Base-by-base conservation (phyloP, 1,140 invertebrate species). In the Drosophila kohkoa region DNA sequence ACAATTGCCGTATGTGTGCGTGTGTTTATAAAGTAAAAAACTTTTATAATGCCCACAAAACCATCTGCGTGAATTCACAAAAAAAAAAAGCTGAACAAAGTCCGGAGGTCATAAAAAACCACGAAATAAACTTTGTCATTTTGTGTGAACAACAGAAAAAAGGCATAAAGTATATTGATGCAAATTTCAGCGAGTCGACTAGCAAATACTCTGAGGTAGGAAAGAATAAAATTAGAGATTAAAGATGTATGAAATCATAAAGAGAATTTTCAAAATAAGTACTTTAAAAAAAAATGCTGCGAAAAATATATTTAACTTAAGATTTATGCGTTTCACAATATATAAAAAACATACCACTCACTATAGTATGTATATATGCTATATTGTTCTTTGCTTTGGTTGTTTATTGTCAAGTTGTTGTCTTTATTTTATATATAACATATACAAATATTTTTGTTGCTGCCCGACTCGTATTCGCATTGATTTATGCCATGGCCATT, bases 81-180 rank as follows among this genome's bases (percentile, higher is more conserved):
- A 20, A 4, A 52, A 52, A 30, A 41, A 20, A 2, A 55, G 8
- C 20, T 25, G 54, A 46, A 30, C 45, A 45, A 80, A 80, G 35
- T 30, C 60, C 48, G 64, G 8, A 15, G 57, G 43, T 45, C 35
- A 63, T 59, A 64, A 45, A 62, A 52, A 81, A 81, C 79, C 79
- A 57, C 74, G 58, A 68, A 81, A 81, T 81, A 77, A 77, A 77
- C 73, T 80, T 80, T 81, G 79, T 81, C 74, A 81, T 81, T 81
- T 74, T 64, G 45, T 65, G 67, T 57, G 46, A 20, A 32, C 25
- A 43, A 43, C 32, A 38, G 10, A 58, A 72, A 67, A 51, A 35
- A 64, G 13, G 0, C 2, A 59, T n/a, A 25, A 20, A 43, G 13
- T 35, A 32, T 11, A 10, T 62, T 32, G 7, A 25, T 25, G 20